Evolutionary conservation across 2,888 invertebrate genomes (phyloP), one percentile per base, ranked within the genome.

Genomic region (Danaus chrysippus): DNA sequence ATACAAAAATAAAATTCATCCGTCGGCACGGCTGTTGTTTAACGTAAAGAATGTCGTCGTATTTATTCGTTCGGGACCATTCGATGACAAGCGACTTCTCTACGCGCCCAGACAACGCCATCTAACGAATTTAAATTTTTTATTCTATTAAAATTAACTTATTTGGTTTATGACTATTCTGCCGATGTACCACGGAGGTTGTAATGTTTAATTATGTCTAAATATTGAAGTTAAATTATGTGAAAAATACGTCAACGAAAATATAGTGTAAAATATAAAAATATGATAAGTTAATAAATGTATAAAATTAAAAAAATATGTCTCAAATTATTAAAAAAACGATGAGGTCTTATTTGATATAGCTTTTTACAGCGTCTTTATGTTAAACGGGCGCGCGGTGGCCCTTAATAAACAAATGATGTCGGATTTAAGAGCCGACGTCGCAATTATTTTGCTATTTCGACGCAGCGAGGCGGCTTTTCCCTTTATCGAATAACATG

Each of bases 321-420:
- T 34, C 23, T 5, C 0, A 34, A 34, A 34, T 34, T 34, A 34
- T 34, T 34, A 34, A 34, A 34, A 34, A 34, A 34, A 34, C 23
- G 3, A 34, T 34, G 23, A 34, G 23, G 23, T 34, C 23, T 23
- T 34, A 23, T 54, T n/a, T 43, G 11, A n/a, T 43, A 43, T 43
- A 43, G 49, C 55, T 59, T 57, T 64, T 59, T 59, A 61, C 62
- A 60, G 59, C 68, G 76, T 82, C 83, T 86, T 86, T 86, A 86
- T 84, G 86, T 81, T 86, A 86, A 86, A 84, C 82, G 81, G 77
- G 75, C 74, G 74, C 70, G 78, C 81, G 77, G 79, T 76, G 81
- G 70, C 77, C 79, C 79, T 82, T 86, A 87, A 87, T 86, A 86
- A 87, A 86, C 86, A 86, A 87, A 86, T 87, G 87, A 87, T 84